Base-by-base conservation (phyloP, 1,140 invertebrate genomes). In the Hetaerina americana region DNA sequence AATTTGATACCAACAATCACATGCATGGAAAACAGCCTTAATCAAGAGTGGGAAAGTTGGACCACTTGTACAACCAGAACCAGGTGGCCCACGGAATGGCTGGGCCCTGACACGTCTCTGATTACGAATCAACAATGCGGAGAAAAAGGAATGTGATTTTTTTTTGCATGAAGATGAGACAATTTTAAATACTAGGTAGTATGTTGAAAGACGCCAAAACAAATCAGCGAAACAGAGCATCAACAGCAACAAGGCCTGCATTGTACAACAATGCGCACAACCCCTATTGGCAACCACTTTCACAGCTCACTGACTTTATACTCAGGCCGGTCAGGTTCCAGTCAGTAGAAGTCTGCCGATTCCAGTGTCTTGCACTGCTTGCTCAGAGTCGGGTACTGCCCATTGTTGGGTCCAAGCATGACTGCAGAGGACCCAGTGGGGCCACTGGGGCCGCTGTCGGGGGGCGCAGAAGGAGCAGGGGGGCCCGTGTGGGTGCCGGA, bases 351-450 rank as follows among this genome's bases (percentile, higher is more conserved):
- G 84, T 95, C 93, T 78, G 89, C 93, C 67, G 92, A 92, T 83
- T 95, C 93, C n/a, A 95, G 84, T 72, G 93, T 95, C 83, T 95
- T 95, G 87, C 93, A 95, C 83, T 94, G 92, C 84, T 94, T 94
- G 87, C 91, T 94, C 80, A 95, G 84, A 84, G 93, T 85, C 73
- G 82, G 81, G 78, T 85, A 85, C 78, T 84, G 82, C 66, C 82
- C 82, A 78, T 80, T 77, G 77, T 80, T 79, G 68, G 81, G 80
- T 74, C 82, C 79, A 73, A 77, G 73, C 70, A 78, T 72, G 68
- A 77, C 27, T 66, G 75, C 25, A 69, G 74, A 69, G 73, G 68
- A 73, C 74, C 68, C 75, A 66, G 66, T 69, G 40, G 68, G 12
- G 71, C 71, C 66, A 68, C 69, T 57, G 70, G 69, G 31, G 71